Percentiles rank a stretch among this genome's conserved stretches.
Conservation (phyloP, 2,888 invertebrate species). For the Metopia argyrocephala region DNA sequence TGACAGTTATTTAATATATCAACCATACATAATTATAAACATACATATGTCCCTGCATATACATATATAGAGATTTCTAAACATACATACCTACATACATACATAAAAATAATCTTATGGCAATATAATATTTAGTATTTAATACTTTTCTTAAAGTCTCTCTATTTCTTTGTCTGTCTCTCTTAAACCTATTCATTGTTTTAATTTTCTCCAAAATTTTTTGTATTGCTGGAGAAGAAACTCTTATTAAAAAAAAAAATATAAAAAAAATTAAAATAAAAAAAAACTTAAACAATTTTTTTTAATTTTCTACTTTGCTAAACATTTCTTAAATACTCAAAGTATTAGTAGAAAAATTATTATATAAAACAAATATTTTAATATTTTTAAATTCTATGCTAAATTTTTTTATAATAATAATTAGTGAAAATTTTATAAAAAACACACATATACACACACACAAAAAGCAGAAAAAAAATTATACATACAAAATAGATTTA, state of each 20-base stretch:
- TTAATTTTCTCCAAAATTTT: constrained; percentile 1
- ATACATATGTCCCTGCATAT: constrained; percentile 4
- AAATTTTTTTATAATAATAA: constrained; percentile 53
- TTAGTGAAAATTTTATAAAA: constrained; percentile 61
- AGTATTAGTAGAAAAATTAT: constrained; percentile 58
- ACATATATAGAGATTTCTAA: constrained; percentile 8
- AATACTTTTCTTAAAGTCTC: constrained; percentile 18
- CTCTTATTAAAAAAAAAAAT: neutral
- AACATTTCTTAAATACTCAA: constrained; percentile 53
- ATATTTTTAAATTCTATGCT: constrained; percentile 49
- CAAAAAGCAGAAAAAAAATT: neutral
- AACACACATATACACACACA: no score
- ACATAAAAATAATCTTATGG: constrained; percentile 41
- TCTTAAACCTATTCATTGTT: no score
- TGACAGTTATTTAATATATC: constrained; percentile 48
- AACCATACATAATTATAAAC: neutral
- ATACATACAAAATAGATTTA: neutral
- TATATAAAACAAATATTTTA: constrained; percentile 42
- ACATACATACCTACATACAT: neutral
- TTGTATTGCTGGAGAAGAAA: neutral
- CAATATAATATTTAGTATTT: constrained; percentile 44
- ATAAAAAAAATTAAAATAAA: constrained; percentile 9
- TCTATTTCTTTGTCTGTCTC: neutral
- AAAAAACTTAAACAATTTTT: no score
- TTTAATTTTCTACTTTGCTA: constrained; percentile 46